Percentiles rank a stretch among this genome's conserved stretches.
Conservation (phyloP, 2,797 vertebrate genomes). For the Argentina silus region DNA sequence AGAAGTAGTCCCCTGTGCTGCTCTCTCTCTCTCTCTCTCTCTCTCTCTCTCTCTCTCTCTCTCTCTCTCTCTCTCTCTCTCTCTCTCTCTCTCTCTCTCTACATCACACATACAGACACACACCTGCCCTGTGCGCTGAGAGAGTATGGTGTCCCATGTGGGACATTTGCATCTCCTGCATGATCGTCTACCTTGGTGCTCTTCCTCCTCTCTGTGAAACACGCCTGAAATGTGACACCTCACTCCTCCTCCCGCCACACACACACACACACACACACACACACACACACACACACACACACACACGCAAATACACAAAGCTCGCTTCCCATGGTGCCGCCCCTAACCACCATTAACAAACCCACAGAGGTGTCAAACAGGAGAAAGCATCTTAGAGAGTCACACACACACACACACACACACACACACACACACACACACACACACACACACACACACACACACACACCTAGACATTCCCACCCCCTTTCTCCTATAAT, state of each 20-base stretch:
- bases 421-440: neutral
- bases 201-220: slow-evolving; percentile 69
- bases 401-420: slow-evolving; percentile 3
- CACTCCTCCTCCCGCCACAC: slow-evolving; percentile 60
- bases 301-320: slow-evolving; percentile 5
- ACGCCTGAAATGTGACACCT: slow-evolving; percentile 76
- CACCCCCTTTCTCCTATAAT: slow-evolving; percentile 84
- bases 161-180: slow-evolving; percentile 9
- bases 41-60: slow-evolving; percentile 1
- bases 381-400: no score
- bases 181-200: slow-evolving; percentile 38
- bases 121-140: neutral
- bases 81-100: neutral
- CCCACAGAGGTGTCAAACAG: no score
- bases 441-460: slow-evolving; percentile 5
- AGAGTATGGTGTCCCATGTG: slow-evolving; percentile 17
- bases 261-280: slow-evolving; percentile 5
- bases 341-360: no score
- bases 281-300: neutral
- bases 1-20: neutral
- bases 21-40: no score
- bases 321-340: neutral
- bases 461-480: slow-evolving; percentile 35
- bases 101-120: slow-evolving; percentile 13
- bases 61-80: neutral